Conservation (phyloP, 2,113 vertebrate species). For the Bostrychus sinensis region DNA sequence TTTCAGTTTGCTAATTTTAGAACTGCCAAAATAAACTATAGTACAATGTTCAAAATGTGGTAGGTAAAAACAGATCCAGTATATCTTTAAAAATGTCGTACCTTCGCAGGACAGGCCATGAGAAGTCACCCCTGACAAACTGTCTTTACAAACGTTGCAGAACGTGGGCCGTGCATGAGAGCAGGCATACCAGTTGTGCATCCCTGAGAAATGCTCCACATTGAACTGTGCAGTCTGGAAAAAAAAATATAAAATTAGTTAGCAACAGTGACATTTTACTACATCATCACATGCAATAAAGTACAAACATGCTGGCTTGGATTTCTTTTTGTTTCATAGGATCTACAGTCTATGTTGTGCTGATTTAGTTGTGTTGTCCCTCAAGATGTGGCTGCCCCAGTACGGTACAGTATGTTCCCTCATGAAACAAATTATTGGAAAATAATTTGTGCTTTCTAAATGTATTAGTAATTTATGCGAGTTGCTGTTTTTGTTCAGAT, state of each 20-base stretch:
- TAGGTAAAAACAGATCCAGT: background rate
- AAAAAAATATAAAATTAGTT: conserved; percentile 84
- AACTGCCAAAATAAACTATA: too few relatives aligned
- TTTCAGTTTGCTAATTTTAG: background rate
- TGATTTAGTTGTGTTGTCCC: background rate
- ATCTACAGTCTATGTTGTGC: background rate
- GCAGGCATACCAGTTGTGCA: conserved; percentile 99
- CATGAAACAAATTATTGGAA: background rate
- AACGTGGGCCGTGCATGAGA: conserved; percentile 98
- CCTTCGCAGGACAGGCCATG: conserved; percentile 99
- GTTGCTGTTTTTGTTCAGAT: background rate
- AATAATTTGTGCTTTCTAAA: background rate
- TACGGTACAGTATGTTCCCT: background rate
- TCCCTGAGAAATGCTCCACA: conserved; percentile 99
- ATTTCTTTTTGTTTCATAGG: background rate
- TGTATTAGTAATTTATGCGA: background rate
- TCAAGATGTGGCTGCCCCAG: background rate
- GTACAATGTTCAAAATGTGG: too few relatives aligned
- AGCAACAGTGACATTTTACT: conserved; percentile 76
- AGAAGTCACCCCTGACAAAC: conserved; percentile 96
- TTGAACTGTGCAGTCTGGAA: conserved; percentile 99
- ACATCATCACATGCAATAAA: conserved; percentile 45
- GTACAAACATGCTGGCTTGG: background rate
- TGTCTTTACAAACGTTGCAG: conserved; percentile 97
- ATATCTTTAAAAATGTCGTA: conserved; percentile 57